Percentiles rank a stretch among this genome's conserved stretches.
Conservation (phyloP, 2,888 invertebrate species). For the Zygothrica quintamaculata region DNA sequence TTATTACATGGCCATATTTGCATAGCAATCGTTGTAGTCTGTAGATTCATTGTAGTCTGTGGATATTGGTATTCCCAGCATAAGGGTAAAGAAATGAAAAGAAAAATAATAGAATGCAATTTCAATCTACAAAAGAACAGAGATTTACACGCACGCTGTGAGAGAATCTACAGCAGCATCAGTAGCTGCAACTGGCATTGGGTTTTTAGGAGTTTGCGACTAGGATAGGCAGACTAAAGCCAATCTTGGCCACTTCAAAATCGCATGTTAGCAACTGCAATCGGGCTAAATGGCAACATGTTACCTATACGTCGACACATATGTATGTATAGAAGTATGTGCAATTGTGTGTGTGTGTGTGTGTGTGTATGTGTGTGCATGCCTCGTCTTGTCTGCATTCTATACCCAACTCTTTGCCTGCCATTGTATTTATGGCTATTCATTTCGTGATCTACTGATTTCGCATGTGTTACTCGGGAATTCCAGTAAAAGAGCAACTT, state of each 20-base stretch:
- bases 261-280: slow-evolving; percentile 81
- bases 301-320: slow-evolving; percentile 71
- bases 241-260: slow-evolving; percentile 81
- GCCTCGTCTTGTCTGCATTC: not conserved
- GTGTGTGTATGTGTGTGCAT: slow-evolving; percentile 23
- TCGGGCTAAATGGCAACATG: slow-evolving; percentile 79
- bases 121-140: slow-evolving; percentile 33
- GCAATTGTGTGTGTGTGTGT: slow-evolving; percentile 8
- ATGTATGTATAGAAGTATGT: slow-evolving; percentile 37
- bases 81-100: not conserved
- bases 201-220: slow-evolving; percentile 26
- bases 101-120: slow-evolving; percentile 23
- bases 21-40: slow-evolving; percentile 47
- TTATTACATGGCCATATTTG: slow-evolving; percentile 68
- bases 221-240: slow-evolving; percentile 49
- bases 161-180: slow-evolving; percentile 29
- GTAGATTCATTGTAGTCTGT: slow-evolving; percentile 19
- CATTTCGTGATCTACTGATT: slow-evolving; percentile 79
- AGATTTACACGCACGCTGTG: slow-evolving; percentile 61
- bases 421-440: slow-evolving; percentile 78
- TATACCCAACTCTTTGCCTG: slow-evolving; percentile 34
- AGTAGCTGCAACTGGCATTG: slow-evolving; percentile 29
- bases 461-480: slow-evolving; percentile 80
- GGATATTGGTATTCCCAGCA: slow-evolving; percentile 60
- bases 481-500: slow-evolving; percentile 58